Conservation (phyloP, 2,113 vertebrate genomes). For the Podocnemis expansa region DNA sequence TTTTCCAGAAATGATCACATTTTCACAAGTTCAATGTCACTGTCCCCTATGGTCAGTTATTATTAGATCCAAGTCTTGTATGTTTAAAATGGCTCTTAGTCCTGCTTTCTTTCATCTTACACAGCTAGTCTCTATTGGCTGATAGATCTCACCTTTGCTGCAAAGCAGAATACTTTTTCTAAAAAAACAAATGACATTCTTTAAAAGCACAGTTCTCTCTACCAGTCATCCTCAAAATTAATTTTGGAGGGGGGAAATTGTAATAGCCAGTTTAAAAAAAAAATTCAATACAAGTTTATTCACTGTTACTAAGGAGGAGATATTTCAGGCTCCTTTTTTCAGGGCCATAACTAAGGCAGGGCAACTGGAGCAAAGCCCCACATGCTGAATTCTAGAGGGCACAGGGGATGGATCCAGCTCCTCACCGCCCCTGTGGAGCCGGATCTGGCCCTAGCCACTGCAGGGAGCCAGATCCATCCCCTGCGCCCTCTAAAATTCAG, state of each 20-base stretch:
- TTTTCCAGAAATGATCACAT: conserved; percentile 15
- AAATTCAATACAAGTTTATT: not conserved
- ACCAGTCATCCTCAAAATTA: not conserved
- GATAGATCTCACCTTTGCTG: conserved; percentile 33
- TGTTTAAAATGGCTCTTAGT: conserved; percentile 61
- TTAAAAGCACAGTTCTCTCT: not conserved
- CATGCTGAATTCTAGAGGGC: too few species aligned
- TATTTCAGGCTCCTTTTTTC: conserved; percentile 29
- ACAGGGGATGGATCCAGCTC: too few species aligned
- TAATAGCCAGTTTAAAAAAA: not conserved
- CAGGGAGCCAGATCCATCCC: too few species aligned
- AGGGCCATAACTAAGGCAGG: too few species aligned
- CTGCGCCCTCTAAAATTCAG: too few species aligned
- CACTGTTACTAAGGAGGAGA: not conserved
- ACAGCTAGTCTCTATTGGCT: conserved; percentile 62
- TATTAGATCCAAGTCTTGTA: conserved; percentile 67
- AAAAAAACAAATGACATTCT: not conserved
- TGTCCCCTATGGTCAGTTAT: conserved; percentile 57
- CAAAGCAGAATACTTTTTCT: conserved; percentile 22
- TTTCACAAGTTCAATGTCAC: conserved; percentile 57
- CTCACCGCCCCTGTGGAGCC: too few species aligned
- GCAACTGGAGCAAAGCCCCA: too few species aligned
- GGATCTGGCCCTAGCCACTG: too few species aligned
- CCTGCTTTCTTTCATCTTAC: conserved; percentile 68
- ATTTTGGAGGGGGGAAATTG: not conserved